phyloP scores from a whole-genome alignment of 1,140 invertebrate genomes.

The Dreissena polymorpha region DNA sequence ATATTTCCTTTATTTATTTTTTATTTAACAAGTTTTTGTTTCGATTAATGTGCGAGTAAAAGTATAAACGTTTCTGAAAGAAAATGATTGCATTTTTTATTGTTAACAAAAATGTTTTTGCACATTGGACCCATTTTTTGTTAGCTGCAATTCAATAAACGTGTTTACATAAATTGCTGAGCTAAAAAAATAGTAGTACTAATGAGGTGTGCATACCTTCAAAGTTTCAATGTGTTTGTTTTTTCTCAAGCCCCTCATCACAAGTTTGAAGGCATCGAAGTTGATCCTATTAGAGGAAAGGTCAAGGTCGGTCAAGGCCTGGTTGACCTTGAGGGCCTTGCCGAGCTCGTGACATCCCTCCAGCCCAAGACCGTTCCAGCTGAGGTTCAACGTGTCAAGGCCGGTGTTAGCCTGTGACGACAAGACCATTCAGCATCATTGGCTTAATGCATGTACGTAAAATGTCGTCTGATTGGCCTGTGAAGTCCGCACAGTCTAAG shows the following conservation, averaged over 20 bases:
- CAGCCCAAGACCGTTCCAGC: conserved; percentile 75
- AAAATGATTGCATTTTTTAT: too few relatives aligned
- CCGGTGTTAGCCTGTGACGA: conserved; percentile 62
- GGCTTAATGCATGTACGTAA: neutral
- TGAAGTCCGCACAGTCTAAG: neutral
- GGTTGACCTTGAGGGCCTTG: conserved; percentile 67
- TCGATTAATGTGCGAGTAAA: too few relatives aligned
- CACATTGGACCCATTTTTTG: too few relatives aligned
- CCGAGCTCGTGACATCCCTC: conserved; percentile 73
- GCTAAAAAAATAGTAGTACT: too few relatives aligned
- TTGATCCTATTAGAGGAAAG: conserved; percentile 70
- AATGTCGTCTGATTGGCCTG: too few relatives aligned
- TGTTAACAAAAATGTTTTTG: too few relatives aligned
- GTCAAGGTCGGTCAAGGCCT: conserved; percentile 68
- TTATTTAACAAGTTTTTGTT: too few relatives aligned
- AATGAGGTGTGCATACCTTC: conserved; percentile 40
- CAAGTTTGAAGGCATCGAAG: conserved; percentile 63
- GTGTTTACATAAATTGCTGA: too few relatives aligned
- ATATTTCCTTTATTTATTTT: too few relatives aligned
- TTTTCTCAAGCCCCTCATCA: conserved; percentile 64
- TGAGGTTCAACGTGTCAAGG: conserved; percentile 64
- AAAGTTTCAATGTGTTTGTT: conserved; percentile 67
- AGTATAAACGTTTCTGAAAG: too few relatives aligned
- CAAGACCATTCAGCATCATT: neutral
- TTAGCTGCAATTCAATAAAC: too few relatives aligned